These are phyloP conservation scores for Catostylus mosaicus DNA, from an alignment of 30 jellyfish, hydroid and myxozoan genomes.

Conservation along the genomic window DNA sequence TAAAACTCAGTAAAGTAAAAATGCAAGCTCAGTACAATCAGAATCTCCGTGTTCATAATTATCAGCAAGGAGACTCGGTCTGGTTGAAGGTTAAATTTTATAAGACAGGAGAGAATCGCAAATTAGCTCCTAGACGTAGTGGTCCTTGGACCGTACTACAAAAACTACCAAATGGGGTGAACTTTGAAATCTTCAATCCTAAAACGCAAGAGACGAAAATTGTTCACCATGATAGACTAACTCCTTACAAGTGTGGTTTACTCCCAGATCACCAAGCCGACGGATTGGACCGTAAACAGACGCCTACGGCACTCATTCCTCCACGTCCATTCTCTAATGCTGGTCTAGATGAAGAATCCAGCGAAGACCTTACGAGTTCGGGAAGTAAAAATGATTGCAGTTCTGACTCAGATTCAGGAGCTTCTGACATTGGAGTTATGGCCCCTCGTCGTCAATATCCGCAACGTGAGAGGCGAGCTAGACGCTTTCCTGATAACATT, in stretches of 20 bases:
- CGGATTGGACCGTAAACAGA: background rate
- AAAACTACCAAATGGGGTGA: too few relatives aligned
- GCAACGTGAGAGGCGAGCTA: too few relatives aligned
- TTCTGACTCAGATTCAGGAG: too few relatives aligned
- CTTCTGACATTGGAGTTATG: too few relatives aligned
- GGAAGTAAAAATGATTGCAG: background rate
- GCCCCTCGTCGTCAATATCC: constrained; percentile 6
- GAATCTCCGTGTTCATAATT: too few relatives aligned
- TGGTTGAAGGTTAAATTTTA: too few relatives aligned
- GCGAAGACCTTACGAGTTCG: constrained; percentile 8
- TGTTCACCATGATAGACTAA: constrained; percentile 15
- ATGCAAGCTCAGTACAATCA: too few relatives aligned
- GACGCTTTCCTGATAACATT: constrained; percentile 32
- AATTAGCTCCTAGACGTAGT: too few relatives aligned
- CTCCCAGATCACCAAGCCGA: background rate
- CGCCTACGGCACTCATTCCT: constrained; percentile 3
- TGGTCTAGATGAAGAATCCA: constrained; percentile 7
- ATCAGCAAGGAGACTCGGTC: too few relatives aligned
- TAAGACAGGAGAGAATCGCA: too few relatives aligned
- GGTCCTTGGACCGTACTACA: too few relatives aligned
- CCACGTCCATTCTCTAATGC: background rate
- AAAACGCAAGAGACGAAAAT: constrained; percentile 26
- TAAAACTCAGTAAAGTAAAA: too few relatives aligned
- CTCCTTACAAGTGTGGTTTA: background rate
- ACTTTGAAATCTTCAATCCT: background rate